Percentiles rank a stretch among this genome's conserved stretches.
Evolutionary conservation across 2,888 invertebrate genomes (phyloP).

Genomic region (Pristionchus mayeri): DNA sequence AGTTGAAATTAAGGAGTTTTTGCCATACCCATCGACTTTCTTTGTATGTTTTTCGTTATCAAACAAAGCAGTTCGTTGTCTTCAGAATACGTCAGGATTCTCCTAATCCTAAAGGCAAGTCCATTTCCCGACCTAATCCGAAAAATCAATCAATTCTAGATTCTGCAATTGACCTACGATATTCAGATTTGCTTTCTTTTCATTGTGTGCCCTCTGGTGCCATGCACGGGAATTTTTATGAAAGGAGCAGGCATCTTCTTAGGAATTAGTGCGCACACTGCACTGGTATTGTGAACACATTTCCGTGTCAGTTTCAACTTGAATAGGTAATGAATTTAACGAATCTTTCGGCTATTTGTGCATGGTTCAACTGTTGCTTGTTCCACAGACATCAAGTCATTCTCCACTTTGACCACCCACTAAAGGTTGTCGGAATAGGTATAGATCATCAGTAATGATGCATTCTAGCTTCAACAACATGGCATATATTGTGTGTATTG

Average conservation of each 20-base stretch:
- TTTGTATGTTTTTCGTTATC: slow-evolving; percentile 23
- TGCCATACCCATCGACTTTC: not conserved
- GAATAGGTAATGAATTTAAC: not conserved
- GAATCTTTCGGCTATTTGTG: not conserved
- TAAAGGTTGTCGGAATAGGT: not conserved
- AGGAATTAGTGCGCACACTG: not conserved
- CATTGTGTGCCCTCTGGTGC: not conserved
- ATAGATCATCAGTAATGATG: no score
- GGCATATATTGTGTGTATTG: not conserved
- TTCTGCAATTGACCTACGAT: slow-evolving; percentile 1
- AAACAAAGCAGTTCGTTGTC: not conserved
- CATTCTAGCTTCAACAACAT: not conserved
- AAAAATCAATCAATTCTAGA: not conserved
- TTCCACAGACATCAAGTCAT: slow-evolving; percentile 30
- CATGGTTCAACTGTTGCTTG: slow-evolving; percentile 28
- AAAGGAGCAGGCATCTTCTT: not conserved
- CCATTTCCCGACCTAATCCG: not conserved
- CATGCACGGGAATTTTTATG: slow-evolving; percentile 4
- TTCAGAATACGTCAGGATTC: not conserved
- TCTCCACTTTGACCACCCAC: not conserved
- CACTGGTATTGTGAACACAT: not conserved
- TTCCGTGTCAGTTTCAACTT: no score
- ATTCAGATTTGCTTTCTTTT: slow-evolving; percentile 10
- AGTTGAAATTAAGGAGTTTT: no score
- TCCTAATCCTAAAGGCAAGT: not conserved